Percentiles rank a stretch among this genome's conserved stretches.
phyloP scores from a whole-genome alignment of 2,797 vertebrate genomes.

The Pitangus sulphuratus region DNA sequence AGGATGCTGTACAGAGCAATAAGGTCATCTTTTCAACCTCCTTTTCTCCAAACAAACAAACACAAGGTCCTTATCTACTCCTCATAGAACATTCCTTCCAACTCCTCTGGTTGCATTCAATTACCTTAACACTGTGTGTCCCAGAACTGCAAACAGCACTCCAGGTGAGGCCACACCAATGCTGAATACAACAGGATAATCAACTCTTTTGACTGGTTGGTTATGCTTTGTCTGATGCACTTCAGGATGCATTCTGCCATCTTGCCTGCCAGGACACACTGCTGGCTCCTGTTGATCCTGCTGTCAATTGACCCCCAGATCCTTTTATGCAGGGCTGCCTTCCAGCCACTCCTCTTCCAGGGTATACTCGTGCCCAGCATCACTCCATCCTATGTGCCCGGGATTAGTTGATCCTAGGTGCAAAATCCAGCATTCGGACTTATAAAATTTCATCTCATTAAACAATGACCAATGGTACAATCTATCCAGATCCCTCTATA shows the following conservation, averaged over 20 bases:
- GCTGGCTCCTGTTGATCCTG: neutral
- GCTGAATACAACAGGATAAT: neutral
- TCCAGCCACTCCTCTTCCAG: neutral
- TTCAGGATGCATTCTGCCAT: neutral
- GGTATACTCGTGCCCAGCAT: rapidly evolving
- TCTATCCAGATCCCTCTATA: neutral
- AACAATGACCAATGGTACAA: too few species aligned
- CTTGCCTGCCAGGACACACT: neutral
- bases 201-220: neutral
- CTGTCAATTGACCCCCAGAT: neutral
- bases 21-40: neutral
- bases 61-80: rapidly evolving
- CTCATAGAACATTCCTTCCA: neutral
- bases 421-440: neutral
- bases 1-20: neutral
- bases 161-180: neutral
- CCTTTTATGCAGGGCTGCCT: neutral
- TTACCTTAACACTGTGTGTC: neutral
- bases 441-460: neutral
- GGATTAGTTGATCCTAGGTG: neutral
- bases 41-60: neutral
- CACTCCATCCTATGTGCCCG: rapidly evolving
- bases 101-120: neutral
- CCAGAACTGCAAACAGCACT: neutral
- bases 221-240: neutral